Base-by-base conservation (phyloP, 2,797 vertebrate species). In the Sphaeramia orbicularis region DNA sequence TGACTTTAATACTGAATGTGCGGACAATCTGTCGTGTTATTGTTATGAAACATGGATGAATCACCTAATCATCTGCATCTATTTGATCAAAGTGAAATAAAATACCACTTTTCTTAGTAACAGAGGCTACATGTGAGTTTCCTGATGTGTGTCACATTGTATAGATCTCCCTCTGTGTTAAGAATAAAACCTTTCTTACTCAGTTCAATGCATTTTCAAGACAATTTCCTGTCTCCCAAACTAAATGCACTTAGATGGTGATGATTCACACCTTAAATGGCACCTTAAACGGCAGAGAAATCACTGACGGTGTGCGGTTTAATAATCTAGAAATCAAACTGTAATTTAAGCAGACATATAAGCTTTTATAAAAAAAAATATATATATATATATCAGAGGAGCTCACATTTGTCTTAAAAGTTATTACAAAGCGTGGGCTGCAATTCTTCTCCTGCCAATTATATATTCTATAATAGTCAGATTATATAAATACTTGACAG, bases 351-450 rank as follows among this genome's bases (percentile, higher is more conserved):
- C 10, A 49, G 12, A 14, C 16, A 1, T 45, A n/a, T n/a, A 0
- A 48, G 1, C 37, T 65, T 30, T 42, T 0, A 18, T 14, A 38
- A 30, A 40, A 44, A 35, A 12, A n/a, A n/a, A n/a, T n/a, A n/a
- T n/a, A n/a, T n/a, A n/a, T n/a, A n/a, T n/a, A n/a, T n/a, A n/a
- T n/a, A 24, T 24, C 5, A 24, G 21, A 24, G 21, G 21, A 65
- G 35, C 51, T 44, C 24, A 45, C 18, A 53, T 48, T 4, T 55
- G 7, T 65, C 38, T 49, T 21, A 64, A 1, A 40, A 30, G 11
- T 7, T 51, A 11, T 2, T 19, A 42, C 41, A 18, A 19, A 41
- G 7, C 3, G 14, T 18, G 12, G 12, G 6, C 27, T 44, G 14
- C 12, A 38, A 5, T 11, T 41, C 16, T 4, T 11, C 5, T 18